Percentiles rank a stretch among this genome's conserved stretches.
These are phyloP conservation scores for Pipistrellus pipistrellus DNA, from an alignment of 2,797 vertebrate species.

Conservation along the genomic window DNA sequence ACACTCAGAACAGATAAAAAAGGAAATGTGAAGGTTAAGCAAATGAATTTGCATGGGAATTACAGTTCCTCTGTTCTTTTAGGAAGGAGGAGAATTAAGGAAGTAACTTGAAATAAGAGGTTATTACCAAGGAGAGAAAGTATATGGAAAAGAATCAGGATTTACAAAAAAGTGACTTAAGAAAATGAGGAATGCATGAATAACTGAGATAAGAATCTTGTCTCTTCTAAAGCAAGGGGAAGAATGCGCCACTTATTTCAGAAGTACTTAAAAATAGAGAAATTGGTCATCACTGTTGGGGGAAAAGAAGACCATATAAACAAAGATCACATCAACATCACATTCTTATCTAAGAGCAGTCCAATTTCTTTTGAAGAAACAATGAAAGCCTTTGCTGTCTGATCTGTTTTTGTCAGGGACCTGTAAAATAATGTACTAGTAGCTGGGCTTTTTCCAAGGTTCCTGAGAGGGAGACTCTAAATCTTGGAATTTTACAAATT, in stretches of 20 bases:
- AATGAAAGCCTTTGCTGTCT: not conserved
- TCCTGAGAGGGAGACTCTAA: not conserved
- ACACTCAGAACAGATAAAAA: not conserved
- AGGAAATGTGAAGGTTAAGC: not conserved
- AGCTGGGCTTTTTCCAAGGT: not conserved
- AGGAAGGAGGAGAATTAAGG: not conserved
- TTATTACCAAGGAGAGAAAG: not conserved
- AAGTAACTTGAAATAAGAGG: not conserved
- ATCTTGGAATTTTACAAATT: not conserved
- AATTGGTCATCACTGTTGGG: not conserved
- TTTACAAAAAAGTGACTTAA: not conserved
- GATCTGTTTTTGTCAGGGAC: not conserved
- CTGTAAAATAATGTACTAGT: not conserved
- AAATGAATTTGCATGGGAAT: not conserved
- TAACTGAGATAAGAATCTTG: not conserved
- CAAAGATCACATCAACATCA: not conserved
- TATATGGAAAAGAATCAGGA: not conserved
- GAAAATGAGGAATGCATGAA: not conserved
- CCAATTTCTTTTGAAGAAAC: not conserved
- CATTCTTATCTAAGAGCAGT: not conserved
- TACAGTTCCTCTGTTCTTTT: not conserved
- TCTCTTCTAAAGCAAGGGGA: not conserved
- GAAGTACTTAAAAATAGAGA: slow-evolving; percentile 6
- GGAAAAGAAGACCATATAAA: not conserved
- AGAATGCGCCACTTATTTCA: not conserved